Percentiles rank a stretch among this genome's conserved stretches.
These are phyloP conservation scores for Neopipo cinnamomea DNA, from an alignment of 2,113 vertebrate genomes.

Conservation along the genomic window DNA sequence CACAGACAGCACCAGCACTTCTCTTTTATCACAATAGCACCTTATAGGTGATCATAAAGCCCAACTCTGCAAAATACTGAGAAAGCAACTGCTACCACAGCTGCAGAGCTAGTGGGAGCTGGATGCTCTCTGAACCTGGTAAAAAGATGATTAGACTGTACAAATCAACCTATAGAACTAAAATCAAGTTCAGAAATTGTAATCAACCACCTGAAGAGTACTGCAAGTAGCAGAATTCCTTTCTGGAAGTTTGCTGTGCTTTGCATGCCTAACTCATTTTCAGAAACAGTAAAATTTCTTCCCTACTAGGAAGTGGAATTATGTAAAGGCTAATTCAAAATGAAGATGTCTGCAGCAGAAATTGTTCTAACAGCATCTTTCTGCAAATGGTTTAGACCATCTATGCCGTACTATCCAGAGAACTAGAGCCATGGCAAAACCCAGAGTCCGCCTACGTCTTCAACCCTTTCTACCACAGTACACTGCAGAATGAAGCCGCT, in stretches of 20 bases:
- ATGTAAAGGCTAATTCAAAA: neutral
- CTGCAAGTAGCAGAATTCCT: neutral
- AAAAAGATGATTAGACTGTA: neutral
- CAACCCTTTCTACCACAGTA: neutral
- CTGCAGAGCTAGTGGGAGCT: neutral
- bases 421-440: neutral
- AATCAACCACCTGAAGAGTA: neutral
- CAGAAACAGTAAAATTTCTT: neutral
- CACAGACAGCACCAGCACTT: neutral
- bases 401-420: neutral
- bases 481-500: neutral
- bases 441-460: neutral
- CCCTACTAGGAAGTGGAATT: neutral
- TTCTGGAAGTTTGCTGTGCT: neutral
- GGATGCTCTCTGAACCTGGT: neutral
- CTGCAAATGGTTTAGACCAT: neutral
- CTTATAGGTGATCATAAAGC: neutral
- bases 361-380: neutral
- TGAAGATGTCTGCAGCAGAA: neutral
- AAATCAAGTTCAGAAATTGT: neutral
- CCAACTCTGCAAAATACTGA: neutral
- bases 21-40: neutral
- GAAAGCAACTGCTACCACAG: neutral
- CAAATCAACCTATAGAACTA: neutral
- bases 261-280: neutral